Evolutionary conservation across 2,888 invertebrate genomes (phyloP), one percentile per base, ranked within the genome.

Genomic region (Lacanobia oleracea): DNA sequence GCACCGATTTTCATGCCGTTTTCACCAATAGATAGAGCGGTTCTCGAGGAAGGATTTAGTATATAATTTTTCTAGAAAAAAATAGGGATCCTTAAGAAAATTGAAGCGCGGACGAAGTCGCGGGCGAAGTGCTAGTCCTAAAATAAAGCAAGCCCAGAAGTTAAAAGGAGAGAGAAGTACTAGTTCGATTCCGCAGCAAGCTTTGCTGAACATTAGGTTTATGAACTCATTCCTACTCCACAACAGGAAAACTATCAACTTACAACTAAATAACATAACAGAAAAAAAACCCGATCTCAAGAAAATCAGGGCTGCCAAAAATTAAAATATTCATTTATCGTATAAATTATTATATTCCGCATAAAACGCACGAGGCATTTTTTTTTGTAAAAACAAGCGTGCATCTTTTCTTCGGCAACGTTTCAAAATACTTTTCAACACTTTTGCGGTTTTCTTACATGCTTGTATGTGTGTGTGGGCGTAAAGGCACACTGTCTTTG

Each of bases 401-500:
- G 66, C 23, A 12, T 45, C 1, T 68, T 53, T 54, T 18, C n/a
- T 68, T 33, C 16, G 2, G 16, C 12, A 33, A 48, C 18, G 23
- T 21, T 14, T 43, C 12, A 0, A 7, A 33, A 21, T 21, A 64
- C 16, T 21, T 53, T 2, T 43, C 21, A 27, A 63, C 27, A 59
- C 18, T 18, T 18, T 23, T 51, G 50, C 50, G 57, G 43, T 40
- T 59, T 53, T 54, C n/a, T 33, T 65, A 18, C 3, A 23, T 68
- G 53, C 0, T 14, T 43, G 14, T 5, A 14, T 5, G 14, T 14
- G 9, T 50, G 65, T 68, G 53, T 48, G 45, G 7, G 21, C 14
- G 7, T 21, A 21, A 43, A 27, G 57, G 79, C 86, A n/a, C 14
- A 59, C 88, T 85, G 77, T 86, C 84, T 77, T 86, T 86, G 84